phyloP scores from a whole-genome alignment of 2,797 vertebrate genomes.

The Sebastes iracundus region DNA sequence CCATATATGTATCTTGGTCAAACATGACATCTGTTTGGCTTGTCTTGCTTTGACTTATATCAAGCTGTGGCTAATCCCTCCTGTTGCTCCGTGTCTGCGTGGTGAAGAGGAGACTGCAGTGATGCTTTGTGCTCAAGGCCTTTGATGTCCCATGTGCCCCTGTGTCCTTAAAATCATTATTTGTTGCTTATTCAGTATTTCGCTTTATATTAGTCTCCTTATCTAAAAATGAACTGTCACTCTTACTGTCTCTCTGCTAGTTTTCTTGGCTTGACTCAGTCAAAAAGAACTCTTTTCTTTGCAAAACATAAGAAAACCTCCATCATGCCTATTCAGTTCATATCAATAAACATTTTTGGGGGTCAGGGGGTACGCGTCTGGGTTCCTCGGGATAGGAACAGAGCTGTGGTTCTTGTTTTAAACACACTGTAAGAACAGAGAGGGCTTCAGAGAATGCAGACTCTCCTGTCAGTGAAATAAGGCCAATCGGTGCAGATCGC shows the following conservation, averaged over 20 bases:
- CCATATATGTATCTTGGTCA: slow-evolving; percentile 39
- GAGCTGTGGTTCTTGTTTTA: slow-evolving; percentile 66
- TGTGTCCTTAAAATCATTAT: background rate
- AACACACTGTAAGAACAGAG: slow-evolving; percentile 57
- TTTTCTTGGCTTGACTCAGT: background rate
- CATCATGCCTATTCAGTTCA: slow-evolving; percentile 15
- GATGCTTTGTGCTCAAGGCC: slow-evolving; percentile 18
- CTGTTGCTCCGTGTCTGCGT: slow-evolving; percentile 35
- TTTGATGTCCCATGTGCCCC: slow-evolving; percentile 26
- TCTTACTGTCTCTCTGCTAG: background rate
- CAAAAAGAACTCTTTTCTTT: background rate
- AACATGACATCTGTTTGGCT: slow-evolving; percentile 55
- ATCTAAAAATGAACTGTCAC: background rate
- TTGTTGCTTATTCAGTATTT: background rate
- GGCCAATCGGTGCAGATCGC: slow-evolving; percentile 56
- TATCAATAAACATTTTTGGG: slow-evolving; percentile 38
- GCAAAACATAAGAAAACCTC: slow-evolving; percentile 4
- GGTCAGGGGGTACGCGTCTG: slow-evolving; percentile 45
- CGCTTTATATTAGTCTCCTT: background rate
- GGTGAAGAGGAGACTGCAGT: slow-evolving; percentile 28
- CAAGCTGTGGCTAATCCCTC: slow-evolving; percentile 48
- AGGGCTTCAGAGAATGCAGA: slow-evolving; percentile 42
- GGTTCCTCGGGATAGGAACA: slow-evolving; percentile 50
- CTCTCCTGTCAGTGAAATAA: slow-evolving; percentile 68
- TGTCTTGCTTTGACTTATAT: slow-evolving; percentile 54